Evolutionary conservation across 2,888 invertebrate species (phyloP).

Genomic region (Andrena minutula): DNA sequence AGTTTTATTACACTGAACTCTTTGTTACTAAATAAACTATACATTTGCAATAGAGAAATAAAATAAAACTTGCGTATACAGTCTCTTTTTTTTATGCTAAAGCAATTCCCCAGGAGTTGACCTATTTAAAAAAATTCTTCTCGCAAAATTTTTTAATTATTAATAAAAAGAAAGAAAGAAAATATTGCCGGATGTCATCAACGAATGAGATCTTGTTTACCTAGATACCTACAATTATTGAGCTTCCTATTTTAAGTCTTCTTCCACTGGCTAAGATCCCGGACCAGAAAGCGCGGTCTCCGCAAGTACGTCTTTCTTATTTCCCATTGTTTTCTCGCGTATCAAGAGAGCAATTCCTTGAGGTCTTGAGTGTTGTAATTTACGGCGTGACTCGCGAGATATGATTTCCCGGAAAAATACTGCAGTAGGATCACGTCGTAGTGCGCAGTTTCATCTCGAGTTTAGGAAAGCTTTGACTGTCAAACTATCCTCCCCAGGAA

Average conservation of each 20-base stretch:
- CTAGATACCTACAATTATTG: background rate
- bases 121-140: background rate
- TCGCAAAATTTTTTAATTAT: background rate
- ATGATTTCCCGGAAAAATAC: constrained; percentile 49
- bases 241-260: background rate
- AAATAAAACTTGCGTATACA: background rate
- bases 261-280: background rate
- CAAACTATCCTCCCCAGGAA: constrained; percentile 25
- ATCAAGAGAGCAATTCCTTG: constrained; percentile 29
- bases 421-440: constrained; percentile 44
- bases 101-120: background rate
- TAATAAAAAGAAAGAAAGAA: background rate
- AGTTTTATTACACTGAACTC: too few relatives aligned
- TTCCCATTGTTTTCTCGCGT: constrained; percentile 31
- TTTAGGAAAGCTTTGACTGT: constrained; percentile 39
- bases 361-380: constrained; percentile 44
- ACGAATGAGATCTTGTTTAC: background rate
- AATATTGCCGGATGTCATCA: background rate
- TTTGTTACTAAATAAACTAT: too few relatives aligned
- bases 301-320: constrained; percentile 23
- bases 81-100: background rate
- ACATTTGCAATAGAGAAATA: background rate
- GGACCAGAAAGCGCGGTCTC: constrained; percentile 4
- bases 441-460: constrained; percentile 40
- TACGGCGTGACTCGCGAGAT: constrained; percentile 44